Evolutionary conservation across 2,888 invertebrate genomes (phyloP).

Genomic region (Drosophila pseudotakahashii): DNA sequence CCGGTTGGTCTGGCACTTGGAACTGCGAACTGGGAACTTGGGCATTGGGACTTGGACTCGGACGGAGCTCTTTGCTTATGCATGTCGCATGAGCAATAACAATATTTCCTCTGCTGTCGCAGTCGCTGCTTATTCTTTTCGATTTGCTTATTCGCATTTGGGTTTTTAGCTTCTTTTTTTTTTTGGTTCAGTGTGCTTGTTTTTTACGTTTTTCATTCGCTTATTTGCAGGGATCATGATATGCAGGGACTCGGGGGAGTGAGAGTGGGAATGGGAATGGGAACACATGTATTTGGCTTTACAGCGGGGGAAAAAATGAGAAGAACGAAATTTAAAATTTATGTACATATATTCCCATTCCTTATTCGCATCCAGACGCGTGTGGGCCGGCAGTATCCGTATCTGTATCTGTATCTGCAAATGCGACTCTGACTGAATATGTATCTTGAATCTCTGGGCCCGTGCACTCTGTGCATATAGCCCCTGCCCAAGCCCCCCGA

Average conservation of each 20-base stretch:
- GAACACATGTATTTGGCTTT: constrained; percentile 47
- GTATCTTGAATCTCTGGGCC: constrained; percentile 14
- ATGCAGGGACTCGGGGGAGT: constrained; percentile 33
- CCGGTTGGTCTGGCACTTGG: constrained; percentile 32
- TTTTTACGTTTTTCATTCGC: constrained; percentile 58
- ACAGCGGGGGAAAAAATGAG: constrained; percentile 13
- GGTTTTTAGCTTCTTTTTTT: constrained; percentile 34
- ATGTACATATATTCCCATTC: constrained; percentile 49
- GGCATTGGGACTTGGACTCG: constrained; percentile 10
- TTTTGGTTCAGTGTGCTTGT: constrained; percentile 20
- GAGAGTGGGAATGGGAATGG: constrained; percentile 28
- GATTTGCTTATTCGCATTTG: constrained; percentile 58
- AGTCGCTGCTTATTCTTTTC: constrained; percentile 53
- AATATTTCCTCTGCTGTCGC: constrained; percentile 58
- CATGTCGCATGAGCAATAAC: constrained; percentile 76
- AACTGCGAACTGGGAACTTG: constrained; percentile 9
- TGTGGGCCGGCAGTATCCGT: constrained; percentile 31
- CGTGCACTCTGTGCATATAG: constrained; percentile 19
- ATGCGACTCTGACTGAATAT: constrained; percentile 9
- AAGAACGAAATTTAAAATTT: constrained; percentile 60
- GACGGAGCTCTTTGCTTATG: constrained; percentile 59
- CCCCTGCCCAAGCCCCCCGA: constrained; percentile 6
- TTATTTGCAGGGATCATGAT: constrained; percentile 50
- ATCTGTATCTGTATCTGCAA: constrained; percentile 8
- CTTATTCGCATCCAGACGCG: constrained; percentile 45